Evolutionary conservation across 2,113 vertebrate genomes (phyloP).

Genomic region (Daboia siamensis): DNA sequence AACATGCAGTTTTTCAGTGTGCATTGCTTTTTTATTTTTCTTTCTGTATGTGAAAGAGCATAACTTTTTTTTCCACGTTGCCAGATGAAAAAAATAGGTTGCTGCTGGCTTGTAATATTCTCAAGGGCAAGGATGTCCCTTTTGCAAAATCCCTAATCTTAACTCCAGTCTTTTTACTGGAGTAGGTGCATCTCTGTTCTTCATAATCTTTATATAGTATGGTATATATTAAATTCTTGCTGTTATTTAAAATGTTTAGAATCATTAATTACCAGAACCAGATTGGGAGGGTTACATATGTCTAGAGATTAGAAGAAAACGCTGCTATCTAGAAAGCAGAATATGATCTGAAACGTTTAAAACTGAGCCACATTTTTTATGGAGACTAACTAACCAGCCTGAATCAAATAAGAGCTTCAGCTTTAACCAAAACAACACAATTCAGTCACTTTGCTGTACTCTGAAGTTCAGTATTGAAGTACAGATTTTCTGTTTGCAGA

Average conservation of each 20-base stretch:
- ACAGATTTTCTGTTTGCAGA: neutral
- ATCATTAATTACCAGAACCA: neutral
- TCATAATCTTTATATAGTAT: neutral
- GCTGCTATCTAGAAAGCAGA: neutral
- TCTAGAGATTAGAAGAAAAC: neutral
- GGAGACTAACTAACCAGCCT: neutral
- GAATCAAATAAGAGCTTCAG: neutral
- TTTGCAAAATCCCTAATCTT: neutral
- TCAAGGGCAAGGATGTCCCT: neutral
- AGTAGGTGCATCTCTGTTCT: neutral
- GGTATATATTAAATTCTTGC: too few species aligned
- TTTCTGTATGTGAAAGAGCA: neutral
- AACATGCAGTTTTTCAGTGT: neutral
- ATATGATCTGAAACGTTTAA: neutral
- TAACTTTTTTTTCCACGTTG: neutral
- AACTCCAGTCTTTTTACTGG: neutral
- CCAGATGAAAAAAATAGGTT: neutral
- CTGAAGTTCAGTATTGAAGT: neutral
- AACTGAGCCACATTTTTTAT: neutral
- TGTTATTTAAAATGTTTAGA: neutral
- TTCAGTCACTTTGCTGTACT: neutral
- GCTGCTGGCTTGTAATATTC: neutral
- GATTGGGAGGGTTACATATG: neutral
- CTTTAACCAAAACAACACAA: neutral
- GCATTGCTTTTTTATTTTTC: neutral